phyloP scores from a whole-genome alignment of 2,113 vertebrate genomes.

The Neodontobutis hainanensis region DNA sequence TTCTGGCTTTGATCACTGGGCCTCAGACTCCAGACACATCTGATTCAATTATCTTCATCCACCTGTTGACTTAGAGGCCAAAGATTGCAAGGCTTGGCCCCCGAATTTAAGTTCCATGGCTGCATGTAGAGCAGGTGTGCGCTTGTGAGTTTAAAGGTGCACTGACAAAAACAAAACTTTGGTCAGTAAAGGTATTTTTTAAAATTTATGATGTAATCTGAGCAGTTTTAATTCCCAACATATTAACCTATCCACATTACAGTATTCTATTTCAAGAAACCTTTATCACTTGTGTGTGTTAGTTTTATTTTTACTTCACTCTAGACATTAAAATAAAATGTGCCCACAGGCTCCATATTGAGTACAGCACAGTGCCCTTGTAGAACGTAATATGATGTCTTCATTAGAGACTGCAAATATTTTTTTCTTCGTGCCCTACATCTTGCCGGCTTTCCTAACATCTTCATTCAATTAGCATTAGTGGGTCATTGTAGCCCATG shows the following conservation, averaged over 20 bases:
- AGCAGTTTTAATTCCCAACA: background rate
- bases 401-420: constrained; percentile 27
- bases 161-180: background rate
- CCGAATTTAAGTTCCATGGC: constrained; percentile 57
- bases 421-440: constrained; percentile 29
- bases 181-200: background rate
- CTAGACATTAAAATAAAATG: background rate
- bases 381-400: constrained; percentile 34
- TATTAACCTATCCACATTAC: no score
- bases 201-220: background rate
- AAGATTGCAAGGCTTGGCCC: constrained; percentile 71
- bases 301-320: background rate
- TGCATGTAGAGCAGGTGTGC: constrained; percentile 39
- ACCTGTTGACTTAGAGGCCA: constrained; percentile 82
- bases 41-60: constrained; percentile 83
- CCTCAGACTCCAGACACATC: constrained; percentile 77
- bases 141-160: constrained; percentile 17
- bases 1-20: constrained; percentile 77
- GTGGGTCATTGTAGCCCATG: constrained; percentile 36
- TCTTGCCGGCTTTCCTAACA: constrained; percentile 30
- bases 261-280: no score
- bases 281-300: no score
- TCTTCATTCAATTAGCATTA: constrained; percentile 56
- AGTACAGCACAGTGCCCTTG: constrained; percentile 33
- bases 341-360: constrained; percentile 10